Evolutionary conservation across 92 coral and sea anemone genomes (phyloP), one percentile per base, ranked within the genome.

Genomic region (Porites cylindrica): DNA sequence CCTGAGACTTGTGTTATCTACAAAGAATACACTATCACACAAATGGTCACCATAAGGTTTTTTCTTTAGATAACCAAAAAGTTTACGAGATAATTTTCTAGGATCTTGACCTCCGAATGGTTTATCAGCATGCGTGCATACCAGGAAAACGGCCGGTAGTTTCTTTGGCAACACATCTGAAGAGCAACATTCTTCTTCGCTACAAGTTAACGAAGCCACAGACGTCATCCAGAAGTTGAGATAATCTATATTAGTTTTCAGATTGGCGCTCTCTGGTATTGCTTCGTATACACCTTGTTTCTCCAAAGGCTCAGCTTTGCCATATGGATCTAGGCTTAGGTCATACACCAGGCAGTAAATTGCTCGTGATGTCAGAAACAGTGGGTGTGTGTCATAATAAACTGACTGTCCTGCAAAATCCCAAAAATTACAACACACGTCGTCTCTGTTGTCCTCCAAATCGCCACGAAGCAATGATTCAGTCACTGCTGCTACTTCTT

Each of bases 291-390:
- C 70, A 18, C 87, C 90, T 60, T 63, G 59, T 80, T 56, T 90
- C 8, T 80, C 81, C 4, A 63, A 52, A 17, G 87, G 87, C 85
- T 51, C 80, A 53, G 14, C 83, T 79, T 10, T 84, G 75, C 47
- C 80, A 24, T 51, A 56, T 84, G 69, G 64, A 80, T 72, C 32
- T 91, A 91, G 1, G 79, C 77, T n/a, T 80, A 77, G 78, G 83
- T 91, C 4, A 56, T 56, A 56, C 61, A 56, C 61, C 61, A 91
- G 87, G 53, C 92, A 91, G 38, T 88, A 84, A 63, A 88, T 90
- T 81, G 82, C 72, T 23, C 72, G 38, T 68, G 72, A 43, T 21
- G 72, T 68, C 12, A 68, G 47, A 26, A 68, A 68, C 16, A 56
- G 61, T 56, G 61, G 61, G 16, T 56, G 61, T 56, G 61, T 56